A percentile compares a stretch with the other conserved stretches of the same genome.
These are phyloP conservation scores for Bradypodion ventrale DNA, from an alignment of 2,797 vertebrate species.

Conservation along the genomic window DNA sequence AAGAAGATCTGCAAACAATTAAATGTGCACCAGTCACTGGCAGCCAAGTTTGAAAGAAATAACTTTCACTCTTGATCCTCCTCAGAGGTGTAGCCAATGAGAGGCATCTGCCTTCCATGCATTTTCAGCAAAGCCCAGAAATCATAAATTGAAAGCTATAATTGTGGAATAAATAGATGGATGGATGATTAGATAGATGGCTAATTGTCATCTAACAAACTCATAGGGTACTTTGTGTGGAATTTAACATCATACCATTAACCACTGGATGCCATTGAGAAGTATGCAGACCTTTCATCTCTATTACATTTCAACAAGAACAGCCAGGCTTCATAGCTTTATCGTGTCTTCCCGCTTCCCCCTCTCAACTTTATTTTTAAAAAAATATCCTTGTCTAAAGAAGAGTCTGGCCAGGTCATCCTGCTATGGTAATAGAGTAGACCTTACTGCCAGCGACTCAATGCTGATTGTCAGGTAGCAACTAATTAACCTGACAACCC, in stretches of 20 bases:
- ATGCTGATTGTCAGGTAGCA: too few relatives aligned
- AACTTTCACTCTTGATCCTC: conserved; percentile 57
- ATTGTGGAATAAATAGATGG: conserved; percentile 17
- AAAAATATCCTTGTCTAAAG: too few relatives aligned
- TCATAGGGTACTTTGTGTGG: not conserved
- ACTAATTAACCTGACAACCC: too few relatives aligned
- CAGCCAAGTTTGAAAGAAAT: conserved; percentile 48
- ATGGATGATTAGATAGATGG: not conserved
- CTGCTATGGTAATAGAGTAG: too few relatives aligned
- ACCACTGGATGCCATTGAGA: too few relatives aligned
- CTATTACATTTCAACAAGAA: too few relatives aligned
- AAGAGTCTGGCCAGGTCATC: too few relatives aligned
- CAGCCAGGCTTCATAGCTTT: too few relatives aligned
- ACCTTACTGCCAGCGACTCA: too few relatives aligned
- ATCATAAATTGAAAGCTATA: conserved; percentile 45
- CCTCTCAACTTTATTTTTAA: too few relatives aligned
- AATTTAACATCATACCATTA: not conserved
- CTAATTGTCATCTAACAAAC: not conserved
- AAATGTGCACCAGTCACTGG: conserved; percentile 32
- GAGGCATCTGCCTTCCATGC: conserved; percentile 36
- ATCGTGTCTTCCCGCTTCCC: too few relatives aligned
- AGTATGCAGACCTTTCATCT: too few relatives aligned
- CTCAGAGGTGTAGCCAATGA: conserved; percentile 45
- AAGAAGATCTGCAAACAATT: conserved; percentile 57
- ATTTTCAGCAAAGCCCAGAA: conserved; percentile 55